Percentiles rank a stretch among this genome's conserved stretches.
Conservation (phyloP, 2,888 invertebrate genomes). For the Thera britannica region DNA sequence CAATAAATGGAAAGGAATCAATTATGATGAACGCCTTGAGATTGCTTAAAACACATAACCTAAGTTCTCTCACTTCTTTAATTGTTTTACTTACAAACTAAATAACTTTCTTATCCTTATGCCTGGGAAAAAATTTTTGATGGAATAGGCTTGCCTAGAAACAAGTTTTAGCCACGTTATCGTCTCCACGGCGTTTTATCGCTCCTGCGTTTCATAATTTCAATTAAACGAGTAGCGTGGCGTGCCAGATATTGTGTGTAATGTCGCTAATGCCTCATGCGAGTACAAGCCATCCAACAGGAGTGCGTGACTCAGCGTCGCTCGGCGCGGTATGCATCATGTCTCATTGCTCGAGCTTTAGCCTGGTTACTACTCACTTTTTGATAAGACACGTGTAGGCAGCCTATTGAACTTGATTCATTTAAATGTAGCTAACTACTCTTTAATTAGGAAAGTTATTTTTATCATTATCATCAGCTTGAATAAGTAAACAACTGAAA, state of each 20-base stretch:
- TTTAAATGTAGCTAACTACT: not conserved
- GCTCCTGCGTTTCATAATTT: constrained; percentile 36
- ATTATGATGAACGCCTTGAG: too few relatives aligned
- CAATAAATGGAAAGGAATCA: too few relatives aligned
- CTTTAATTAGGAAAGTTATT: too few relatives aligned
- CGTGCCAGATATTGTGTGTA: constrained; percentile 47
- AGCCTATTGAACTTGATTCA: not conserved
- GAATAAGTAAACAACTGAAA: too few relatives aligned
- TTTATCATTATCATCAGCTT: too few relatives aligned
- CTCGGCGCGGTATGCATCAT: not conserved
- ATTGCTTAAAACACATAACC: too few relatives aligned
- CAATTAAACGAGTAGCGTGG: constrained; percentile 37
- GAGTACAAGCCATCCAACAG: constrained; percentile 38
- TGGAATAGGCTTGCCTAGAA: not conserved
- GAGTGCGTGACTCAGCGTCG: constrained; percentile 50
- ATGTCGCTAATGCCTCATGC: constrained; percentile 43
- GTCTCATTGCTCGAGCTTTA: constrained; percentile 9
- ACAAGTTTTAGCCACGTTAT: not conserved
- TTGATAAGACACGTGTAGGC: constrained; percentile 18
- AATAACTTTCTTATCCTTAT: too few relatives aligned
- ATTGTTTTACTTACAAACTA: too few relatives aligned
- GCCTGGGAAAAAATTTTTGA: too few relatives aligned
- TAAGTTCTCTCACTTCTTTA: too few relatives aligned
- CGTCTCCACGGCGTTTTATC: constrained; percentile 12
- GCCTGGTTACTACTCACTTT: constrained; percentile 6